Percentiles rank a stretch among this genome's conserved stretches.
Evolutionary conservation across 2,113 vertebrate species (phyloP).

Genomic region (Calonectris borealis): DNA sequence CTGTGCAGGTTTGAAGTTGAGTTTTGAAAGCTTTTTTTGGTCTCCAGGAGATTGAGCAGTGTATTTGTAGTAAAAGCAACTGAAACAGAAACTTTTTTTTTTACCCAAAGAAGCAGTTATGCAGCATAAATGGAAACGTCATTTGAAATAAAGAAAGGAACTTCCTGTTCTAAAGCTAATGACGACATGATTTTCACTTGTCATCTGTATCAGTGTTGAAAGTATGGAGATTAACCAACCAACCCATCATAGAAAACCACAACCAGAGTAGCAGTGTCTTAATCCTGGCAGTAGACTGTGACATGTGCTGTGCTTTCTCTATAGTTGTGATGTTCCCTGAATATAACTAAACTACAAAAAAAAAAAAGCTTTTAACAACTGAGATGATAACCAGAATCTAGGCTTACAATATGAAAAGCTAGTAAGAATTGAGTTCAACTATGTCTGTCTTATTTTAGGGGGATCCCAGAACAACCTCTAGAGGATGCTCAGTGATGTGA

Average conservation of each 20-base stretch:
- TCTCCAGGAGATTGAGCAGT: neutral
- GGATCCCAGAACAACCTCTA: conserved; percentile 83
- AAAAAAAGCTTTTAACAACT: neutral
- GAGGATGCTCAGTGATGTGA: conserved; percentile 95
- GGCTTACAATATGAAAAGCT: neutral
- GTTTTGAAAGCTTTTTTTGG: neutral
- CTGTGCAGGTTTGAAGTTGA: neutral
- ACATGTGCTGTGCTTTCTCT: neutral
- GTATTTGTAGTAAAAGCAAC: neutral
- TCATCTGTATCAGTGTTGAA: neutral
- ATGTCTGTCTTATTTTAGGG: conserved; percentile 73
- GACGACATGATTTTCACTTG: neutral
- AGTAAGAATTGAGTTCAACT: neutral
- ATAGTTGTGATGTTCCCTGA: neutral
- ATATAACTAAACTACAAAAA: neutral
- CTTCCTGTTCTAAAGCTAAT: neutral
- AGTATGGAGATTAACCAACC: neutral
- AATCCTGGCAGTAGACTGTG: neutral
- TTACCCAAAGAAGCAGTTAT: neutral
- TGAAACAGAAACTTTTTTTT: neutral
- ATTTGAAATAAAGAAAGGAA: neutral
- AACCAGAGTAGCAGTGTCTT: neutral
- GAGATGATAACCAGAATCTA: neutral
- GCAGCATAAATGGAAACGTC: neutral
- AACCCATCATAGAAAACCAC: fast-evolving